A percentile compares a stretch with the other conserved stretches of the same genome.
phyloP scores from a whole-genome alignment of 2,888 invertebrate genomes.

The Lepidochitona cinerea region DNA sequence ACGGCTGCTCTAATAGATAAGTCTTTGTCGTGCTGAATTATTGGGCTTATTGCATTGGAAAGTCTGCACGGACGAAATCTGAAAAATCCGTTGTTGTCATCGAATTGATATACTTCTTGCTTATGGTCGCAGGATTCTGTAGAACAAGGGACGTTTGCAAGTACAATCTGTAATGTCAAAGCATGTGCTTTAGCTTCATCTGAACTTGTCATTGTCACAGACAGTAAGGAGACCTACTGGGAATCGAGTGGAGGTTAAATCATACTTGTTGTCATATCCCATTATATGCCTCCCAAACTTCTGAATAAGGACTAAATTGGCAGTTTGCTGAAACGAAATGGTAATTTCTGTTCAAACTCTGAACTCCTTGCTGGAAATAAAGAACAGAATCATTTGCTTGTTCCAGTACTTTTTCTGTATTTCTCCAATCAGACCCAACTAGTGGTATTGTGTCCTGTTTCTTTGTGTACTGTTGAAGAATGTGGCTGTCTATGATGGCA shows the following conservation, averaged over 20 bases:
- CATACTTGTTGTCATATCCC: too few species aligned
- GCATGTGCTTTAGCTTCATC: conserved; percentile 4
- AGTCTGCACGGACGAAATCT: not conserved
- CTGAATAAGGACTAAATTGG: not conserved
- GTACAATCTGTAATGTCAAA: not conserved
- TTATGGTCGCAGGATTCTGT: conserved; percentile 7
- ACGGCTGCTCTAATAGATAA: conserved; percentile 1
- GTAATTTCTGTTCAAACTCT: not conserved
- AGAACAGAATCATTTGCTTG: too few species aligned
- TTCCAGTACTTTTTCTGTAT: conserved; percentile 11
- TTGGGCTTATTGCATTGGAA: conserved; percentile 2
- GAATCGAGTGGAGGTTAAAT: conserved; percentile 2
- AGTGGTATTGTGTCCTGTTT: not conserved
- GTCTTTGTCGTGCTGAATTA: conserved; percentile 15
- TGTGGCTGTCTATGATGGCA: not conserved
- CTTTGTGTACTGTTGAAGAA: not conserved
- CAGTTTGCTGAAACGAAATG: too few species aligned
- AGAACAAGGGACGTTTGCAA: conserved; percentile 13
- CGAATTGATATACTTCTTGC: not conserved
- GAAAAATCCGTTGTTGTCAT: conserved; percentile 14
- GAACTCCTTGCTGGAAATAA: conserved; percentile 10
- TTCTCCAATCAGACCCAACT: conserved; percentile 14
- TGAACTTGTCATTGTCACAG: conserved; percentile 3
- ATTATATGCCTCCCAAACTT: too few species aligned
- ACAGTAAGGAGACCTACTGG: conserved; percentile 7